A percentile compares a stretch with the other conserved stretches of the same genome.
Conservation (phyloP, 1,140 invertebrate genomes). For the Andrena cerasifolii region DNA sequence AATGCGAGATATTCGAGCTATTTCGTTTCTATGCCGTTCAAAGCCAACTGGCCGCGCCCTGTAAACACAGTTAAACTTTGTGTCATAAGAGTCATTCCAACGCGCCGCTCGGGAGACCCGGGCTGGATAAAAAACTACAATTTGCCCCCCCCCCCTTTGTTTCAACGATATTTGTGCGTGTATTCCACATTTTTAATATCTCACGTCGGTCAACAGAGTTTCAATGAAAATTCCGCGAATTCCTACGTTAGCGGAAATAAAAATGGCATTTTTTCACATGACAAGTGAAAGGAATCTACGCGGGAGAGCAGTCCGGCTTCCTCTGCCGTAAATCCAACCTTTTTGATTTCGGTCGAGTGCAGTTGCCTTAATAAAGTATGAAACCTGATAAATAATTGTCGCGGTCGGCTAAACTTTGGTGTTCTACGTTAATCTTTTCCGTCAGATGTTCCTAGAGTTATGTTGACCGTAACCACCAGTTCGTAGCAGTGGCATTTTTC, state of each 20-base stretch:
- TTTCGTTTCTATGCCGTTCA: conserved; percentile 61
- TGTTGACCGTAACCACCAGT: too few relatives aligned
- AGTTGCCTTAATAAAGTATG: not conserved
- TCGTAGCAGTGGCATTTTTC: too few relatives aligned
- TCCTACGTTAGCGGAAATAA: not conserved
- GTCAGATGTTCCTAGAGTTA: not conserved
- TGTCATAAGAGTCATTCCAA: conserved; percentile 46
- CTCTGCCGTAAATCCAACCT: too few relatives aligned
- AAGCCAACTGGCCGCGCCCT: conserved; percentile 58
- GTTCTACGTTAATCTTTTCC: not conserved
- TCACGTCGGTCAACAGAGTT: conserved; percentile 9
- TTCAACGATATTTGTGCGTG: not conserved
- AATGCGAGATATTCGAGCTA: conserved; percentile 55
- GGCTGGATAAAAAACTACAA: conserved; percentile 21
- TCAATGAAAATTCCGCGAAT: not conserved
- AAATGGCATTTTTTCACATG: not conserved
- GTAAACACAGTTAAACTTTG: conserved; percentile 60
- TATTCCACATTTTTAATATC: conserved; percentile 23
- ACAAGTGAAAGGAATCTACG: not conserved
- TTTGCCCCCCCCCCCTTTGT: not conserved
- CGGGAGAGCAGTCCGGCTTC: too few relatives aligned
- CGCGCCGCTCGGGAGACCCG: not conserved
- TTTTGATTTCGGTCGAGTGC: too few relatives aligned
- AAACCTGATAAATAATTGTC: not conserved
- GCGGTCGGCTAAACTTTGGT: not conserved